A percentile compares a stretch with the other conserved stretches of the same genome.
Evolutionary conservation across 37 sponge, comb jelly and placozoan genomes (phyloP).

Genomic region (Hormiphora californensis): DNA sequence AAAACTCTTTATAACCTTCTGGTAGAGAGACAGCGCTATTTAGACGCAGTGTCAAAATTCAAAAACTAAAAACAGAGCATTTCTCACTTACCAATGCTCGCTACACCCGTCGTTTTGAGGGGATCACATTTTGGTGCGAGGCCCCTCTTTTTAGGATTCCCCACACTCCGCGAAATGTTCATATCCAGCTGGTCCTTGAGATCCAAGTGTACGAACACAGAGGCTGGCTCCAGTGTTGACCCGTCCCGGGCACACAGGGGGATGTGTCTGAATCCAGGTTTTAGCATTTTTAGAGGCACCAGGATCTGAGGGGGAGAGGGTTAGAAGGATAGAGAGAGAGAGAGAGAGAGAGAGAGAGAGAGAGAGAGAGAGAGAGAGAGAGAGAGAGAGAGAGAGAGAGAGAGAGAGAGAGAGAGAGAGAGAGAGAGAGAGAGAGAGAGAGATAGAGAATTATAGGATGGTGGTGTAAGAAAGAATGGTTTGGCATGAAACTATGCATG

Average conservation of each 20-base stretch:
- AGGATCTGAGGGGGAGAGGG: neutral
- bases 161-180: neutral
- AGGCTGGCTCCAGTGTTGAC: constrained; percentile 16
- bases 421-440: too few species aligned
- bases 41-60: too few species aligned
- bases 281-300: neutral
- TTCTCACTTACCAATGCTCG: neutral
- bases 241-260: constrained; percentile 31
- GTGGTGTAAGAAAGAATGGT: too few species aligned
- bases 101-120: neutral
- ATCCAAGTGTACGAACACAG: constrained; percentile 25
- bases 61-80: too few species aligned
- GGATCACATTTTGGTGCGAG: neutral
- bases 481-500: too few species aligned
- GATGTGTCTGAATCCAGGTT: constrained; percentile 6
- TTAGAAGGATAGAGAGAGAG: neutral
- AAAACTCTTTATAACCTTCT: too few species aligned
- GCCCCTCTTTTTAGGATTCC: neutral
- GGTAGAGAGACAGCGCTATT: too few species aligned
- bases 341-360: too few species aligned
- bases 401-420: too few species aligned
- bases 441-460: too few species aligned
- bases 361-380: too few species aligned
- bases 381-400: too few species aligned
- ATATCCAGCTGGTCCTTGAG: constrained; percentile 3